Percentiles rank a stretch among this genome's conserved stretches.
Evolutionary conservation across 2,888 invertebrate species (phyloP).

Genomic region (Drosophila mimica): DNA sequence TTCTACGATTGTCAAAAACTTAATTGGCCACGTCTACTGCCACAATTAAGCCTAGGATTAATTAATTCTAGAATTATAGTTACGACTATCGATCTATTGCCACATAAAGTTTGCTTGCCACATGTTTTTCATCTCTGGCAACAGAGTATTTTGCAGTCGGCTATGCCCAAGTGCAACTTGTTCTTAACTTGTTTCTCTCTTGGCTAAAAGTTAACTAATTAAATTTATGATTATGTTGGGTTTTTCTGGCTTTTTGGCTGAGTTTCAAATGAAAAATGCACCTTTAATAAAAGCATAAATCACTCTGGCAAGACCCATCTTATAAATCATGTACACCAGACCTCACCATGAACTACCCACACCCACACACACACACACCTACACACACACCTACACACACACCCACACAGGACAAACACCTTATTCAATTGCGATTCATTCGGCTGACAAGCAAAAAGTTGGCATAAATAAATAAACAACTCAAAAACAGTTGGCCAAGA

Average conservation of each 20-base stretch:
- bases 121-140: background rate
- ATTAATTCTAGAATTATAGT: background rate
- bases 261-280: slow-evolving; percentile 21
- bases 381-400: background rate
- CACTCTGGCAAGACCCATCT: slow-evolving; percentile 13
- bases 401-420: background rate
- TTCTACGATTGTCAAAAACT: background rate
- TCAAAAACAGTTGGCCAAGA: slow-evolving; percentile 58
- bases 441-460: slow-evolving; percentile 55
- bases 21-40: background rate
- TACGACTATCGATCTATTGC: background rate
- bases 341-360: slow-evolving; percentile 4
- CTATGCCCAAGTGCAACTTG: background rate
- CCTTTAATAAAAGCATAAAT: slow-evolving; percentile 28
- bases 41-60: too few species aligned
- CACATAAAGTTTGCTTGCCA: background rate
- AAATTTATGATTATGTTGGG: slow-evolving; percentile 13
- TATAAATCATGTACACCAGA: slow-evolving; percentile 51
- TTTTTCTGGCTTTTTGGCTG: slow-evolving; percentile 5
- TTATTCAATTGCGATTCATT: slow-evolving; percentile 41
- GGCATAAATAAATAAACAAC: slow-evolving; percentile 74
- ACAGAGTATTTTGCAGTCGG: background rate
- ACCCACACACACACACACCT: background rate
- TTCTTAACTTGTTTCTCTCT: background rate
- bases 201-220: slow-evolving; percentile 1